Evolutionary conservation across 1,140 invertebrate genomes (phyloP).

Genomic region (Patella vulgata): DNA sequence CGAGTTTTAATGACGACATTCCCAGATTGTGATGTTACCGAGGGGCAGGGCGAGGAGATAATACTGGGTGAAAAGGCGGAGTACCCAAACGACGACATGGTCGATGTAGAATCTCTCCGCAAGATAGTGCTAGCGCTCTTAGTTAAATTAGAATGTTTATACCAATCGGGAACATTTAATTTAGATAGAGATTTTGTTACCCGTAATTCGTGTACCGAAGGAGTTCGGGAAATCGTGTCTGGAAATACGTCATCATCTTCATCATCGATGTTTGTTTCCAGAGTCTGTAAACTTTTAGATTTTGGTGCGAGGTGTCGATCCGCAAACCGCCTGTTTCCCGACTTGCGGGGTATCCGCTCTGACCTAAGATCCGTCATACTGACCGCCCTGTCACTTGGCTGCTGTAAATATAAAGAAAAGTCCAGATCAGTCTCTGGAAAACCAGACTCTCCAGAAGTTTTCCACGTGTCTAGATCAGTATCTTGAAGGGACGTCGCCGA

Average conservation of each 20-base stretch:
- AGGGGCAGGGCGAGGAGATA: constrained; percentile 52
- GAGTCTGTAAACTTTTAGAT: constrained; percentile 58
- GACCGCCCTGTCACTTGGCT: constrained; percentile 38
- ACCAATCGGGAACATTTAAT: constrained; percentile 95
- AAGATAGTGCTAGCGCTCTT: constrained; percentile 52
- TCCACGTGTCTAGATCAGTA: constrained; percentile 51
- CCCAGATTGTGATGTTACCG: constrained; percentile 38
- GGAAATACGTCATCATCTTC: constrained; percentile 30
- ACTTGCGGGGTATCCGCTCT: constrained; percentile 21
- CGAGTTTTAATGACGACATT: constrained; percentile 57
- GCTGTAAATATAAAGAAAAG: constrained; percentile 53
- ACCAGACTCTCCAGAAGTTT: constrained; percentile 33
- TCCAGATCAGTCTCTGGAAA: constrained; percentile 52
- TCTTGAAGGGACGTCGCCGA: constrained; percentile 52
- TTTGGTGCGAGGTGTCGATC: constrained; percentile 50
- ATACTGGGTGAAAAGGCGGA: constrained; percentile 37
- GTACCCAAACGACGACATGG: constrained; percentile 43
- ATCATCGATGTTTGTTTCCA: constrained; percentile 60
- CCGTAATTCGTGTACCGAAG: constrained; percentile 85
- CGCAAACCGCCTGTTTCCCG: constrained; percentile 50
- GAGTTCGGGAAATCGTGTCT: constrained; percentile 76
- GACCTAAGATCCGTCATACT: constrained; percentile 57
- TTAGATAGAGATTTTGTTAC: constrained; percentile 91
- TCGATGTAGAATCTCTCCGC: constrained; percentile 51
- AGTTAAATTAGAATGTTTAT: constrained; percentile 77